Base-by-base conservation (phyloP, 1,140 invertebrate species). In the Drosophila busckii region DNA sequence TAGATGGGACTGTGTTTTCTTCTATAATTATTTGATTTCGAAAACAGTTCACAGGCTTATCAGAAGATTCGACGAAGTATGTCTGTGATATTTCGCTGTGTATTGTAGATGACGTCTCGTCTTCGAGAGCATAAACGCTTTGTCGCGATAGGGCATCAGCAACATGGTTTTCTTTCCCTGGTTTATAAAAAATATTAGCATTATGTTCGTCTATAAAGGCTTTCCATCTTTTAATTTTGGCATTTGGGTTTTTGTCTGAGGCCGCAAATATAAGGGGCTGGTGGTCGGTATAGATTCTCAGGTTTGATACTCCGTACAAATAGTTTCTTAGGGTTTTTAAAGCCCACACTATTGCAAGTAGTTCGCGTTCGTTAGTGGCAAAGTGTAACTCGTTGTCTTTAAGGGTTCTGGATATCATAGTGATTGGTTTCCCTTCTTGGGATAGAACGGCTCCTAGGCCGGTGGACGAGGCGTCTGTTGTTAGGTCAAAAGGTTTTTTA, bases 121-220 rank as follows among this genome's bases (percentile, higher is more conserved):
- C 10, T 35, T 38, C 17, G 2, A 38, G 8, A 4, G 28, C 37
- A 8, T 48, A 37, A 2, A 55, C 8, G 3, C 37, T 26, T 22
- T 55, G 41, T 9, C 52, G 40, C 2, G 41, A 55, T 7, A 42
- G n/a, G 8, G 49, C 49, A 7, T 53, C 28, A 4, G 50, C 50
- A 7, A 44, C 42, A 3, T 13, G 10, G 10, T 56, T 56, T 19
- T 40, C 42, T 12, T 46, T 56, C 3, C 48, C 41, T 5, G 46
- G 23, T 28, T 59, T 60, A 10, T 61, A 60, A 32, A 61, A 29
- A 5, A 60, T 10, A 1, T 65, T 35, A 2, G 35, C 46, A 9
- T 29, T 31, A 10, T 58, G 41, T 7, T 63, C 42, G 10, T 63
- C 61, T 13, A 59, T 45, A 20, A 59, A 53, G 0, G 28, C 61